Base-by-base conservation (phyloP, 1,140 invertebrate species). In the Nasonia longicornis region DNA sequence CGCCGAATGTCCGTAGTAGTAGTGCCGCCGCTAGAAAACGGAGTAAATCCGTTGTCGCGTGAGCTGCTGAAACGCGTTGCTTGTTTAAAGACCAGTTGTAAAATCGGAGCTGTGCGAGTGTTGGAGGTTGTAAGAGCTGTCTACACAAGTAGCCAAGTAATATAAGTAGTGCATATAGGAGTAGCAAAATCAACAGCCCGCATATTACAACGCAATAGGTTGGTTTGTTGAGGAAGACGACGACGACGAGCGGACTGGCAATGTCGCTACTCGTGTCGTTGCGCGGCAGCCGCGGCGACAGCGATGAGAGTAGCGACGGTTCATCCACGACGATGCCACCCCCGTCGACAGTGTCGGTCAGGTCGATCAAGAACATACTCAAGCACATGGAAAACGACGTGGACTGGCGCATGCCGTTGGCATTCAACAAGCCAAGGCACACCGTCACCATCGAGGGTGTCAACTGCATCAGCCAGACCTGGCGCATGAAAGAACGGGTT, bases 401-500 rank as follows among this genome's bases (percentile, higher is more conserved):
- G 20, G 84, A 84, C 66, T 93, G 93, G 92, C 91, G 92, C 86
- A 89, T 95, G 86, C 93, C 93, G 45, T 83, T 95, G 29, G 92
- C 93, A 82, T 96, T 95, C 86, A 91, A 92, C 83, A 92, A 94
- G 85, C 93, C 94, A 74, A 92, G 96, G 82, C 96, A 98, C 87
- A 91, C 90, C 58, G 95, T 96, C 86, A 92, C 93, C 64, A 96
- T 97, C 80, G 94, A 95, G 87, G 95, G 95, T 26, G 92, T 93
- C 31, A 93, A 94, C 86, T 92, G 93, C 76, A 92, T 95, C 75
- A 94, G 95, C 22, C 95, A 96, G 84, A 95, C 94, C 86, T 98
- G 96, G 96, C 92, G 96, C 86, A 95, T 97, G 93, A 97, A 97
- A 91, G 97, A 98, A 90, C 93, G 96, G 92, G 96, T 97, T 91